Evolutionary conservation across 2,888 invertebrate genomes (phyloP), one percentile per base, ranked within the genome.

Genomic region (Drosophila quasianomalipes): DNA sequence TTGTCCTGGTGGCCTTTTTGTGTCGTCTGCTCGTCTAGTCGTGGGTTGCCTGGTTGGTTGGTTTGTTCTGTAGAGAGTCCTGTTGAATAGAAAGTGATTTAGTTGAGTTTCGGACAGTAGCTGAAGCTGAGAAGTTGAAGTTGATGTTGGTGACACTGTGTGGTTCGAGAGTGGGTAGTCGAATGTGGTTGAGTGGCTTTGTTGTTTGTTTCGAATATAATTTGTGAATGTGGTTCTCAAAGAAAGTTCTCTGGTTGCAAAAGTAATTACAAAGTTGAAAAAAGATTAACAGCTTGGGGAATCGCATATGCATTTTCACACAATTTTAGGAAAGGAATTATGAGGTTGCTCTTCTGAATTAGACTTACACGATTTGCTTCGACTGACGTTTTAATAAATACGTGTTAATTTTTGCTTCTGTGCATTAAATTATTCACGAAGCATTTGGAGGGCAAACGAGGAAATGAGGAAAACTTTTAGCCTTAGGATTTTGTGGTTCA

Each of bases 261-360:
- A 92, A 91, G 91, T 92, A 92, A 92, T 92, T 92, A 92, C 89
- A 92, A 92, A 92, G 87, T 92, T 87, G 78, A 78, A 69, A 78
- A 87, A 89, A 91, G 91, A 91, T 92, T 91, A 91, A 92, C 87
- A 89, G 89, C 82, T 89, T 63, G 52, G 37, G 33, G 37, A 71
- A 60, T 77, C 69, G 60, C 69, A 71, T 66, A 59, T 62, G 47
- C 44, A 19, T 16, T 58, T 31, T 6, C n/a, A 19, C 6, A 3
- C 19, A 19, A 4, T 19, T 19, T 14, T 5, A 4, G 39, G 19
- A 6, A 19, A 3, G 14, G 19, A 57, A 19, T 26, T 37, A 5
- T 1, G 41, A 22, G 0, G 5, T 41, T 16, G 19, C 22, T 41
- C n/a, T 28, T 1, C 12, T 31, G 41, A 47, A 47, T 35, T 41